Conservation (phyloP, 1,140 invertebrate genomes). For the Mesaphorura yosii region DNA sequence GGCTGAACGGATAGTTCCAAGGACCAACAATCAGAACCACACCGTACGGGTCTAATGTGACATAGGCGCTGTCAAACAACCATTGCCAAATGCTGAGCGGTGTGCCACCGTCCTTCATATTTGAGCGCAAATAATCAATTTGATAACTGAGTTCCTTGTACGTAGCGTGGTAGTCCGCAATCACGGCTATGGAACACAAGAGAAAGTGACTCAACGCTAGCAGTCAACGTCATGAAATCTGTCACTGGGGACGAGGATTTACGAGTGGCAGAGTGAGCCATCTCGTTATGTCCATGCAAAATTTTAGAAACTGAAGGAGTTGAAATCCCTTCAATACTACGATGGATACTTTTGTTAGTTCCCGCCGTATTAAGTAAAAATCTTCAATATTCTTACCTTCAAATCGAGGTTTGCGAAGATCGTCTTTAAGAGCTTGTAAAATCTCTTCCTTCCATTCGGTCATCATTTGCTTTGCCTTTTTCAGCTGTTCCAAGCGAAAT, state of each 20-base stretch:
- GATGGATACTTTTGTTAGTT: background rate
- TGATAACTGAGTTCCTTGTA: conserved; percentile 6
- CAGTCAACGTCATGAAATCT: too few relatives aligned
- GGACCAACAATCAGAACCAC: conserved; percentile 11
- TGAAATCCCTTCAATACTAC: too few relatives aligned
- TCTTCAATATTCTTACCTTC: conserved; percentile 14
- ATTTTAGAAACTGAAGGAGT: conserved; percentile 13
- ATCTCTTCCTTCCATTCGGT: conserved; percentile 14
- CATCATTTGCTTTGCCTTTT: conserved; percentile 8
- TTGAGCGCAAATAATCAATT: conserved; percentile 18
- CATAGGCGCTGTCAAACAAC: conserved; percentile 13
- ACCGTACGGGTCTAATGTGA: conserved; percentile 18
- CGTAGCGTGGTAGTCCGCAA: background rate
- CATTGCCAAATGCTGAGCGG: conserved; percentile 10
- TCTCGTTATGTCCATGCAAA: too few relatives aligned
- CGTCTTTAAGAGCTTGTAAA: conserved; percentile 15
- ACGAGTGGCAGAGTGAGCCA: too few relatives aligned
- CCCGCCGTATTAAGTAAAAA: background rate
- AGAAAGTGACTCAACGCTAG: too few relatives aligned
- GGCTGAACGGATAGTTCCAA: conserved; percentile 29
- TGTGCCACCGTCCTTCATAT: background rate
- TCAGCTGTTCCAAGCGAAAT: conserved; percentile 10
- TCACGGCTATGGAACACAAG: background rate
- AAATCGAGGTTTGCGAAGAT: conserved; percentile 15
- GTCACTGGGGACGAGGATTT: too few relatives aligned